These are phyloP conservation scores for Teleogryllus occipitalis DNA, from an alignment of 1,140 invertebrate genomes.

Conservation along the genomic window DNA sequence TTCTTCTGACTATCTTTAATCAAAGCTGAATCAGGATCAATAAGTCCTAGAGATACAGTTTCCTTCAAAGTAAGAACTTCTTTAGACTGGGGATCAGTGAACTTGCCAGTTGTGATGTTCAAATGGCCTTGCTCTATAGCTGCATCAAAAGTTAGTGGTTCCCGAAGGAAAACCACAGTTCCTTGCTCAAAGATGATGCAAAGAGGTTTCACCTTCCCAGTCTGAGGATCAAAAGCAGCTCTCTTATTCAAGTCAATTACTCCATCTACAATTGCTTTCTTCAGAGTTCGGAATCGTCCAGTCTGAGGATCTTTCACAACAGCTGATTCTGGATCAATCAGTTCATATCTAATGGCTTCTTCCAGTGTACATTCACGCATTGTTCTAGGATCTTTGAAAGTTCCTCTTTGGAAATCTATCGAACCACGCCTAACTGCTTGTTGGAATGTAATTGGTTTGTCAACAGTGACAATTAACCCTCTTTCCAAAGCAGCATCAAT, in stretches of 20 bases:
- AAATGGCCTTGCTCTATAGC: constrained; percentile 64
- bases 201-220: constrained; percentile 52
- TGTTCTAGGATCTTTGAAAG: constrained; percentile 40
- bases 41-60: constrained; percentile 67
- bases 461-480: constrained; percentile 60
- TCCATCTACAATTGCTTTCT: constrained; percentile 59
- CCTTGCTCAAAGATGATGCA: constrained; percentile 67
- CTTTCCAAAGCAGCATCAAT: constrained; percentile 66
- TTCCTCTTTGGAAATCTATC: constrained; percentile 37
- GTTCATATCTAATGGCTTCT: constrained; percentile 66
- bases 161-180: constrained; percentile 55
- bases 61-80: constrained; percentile 73
- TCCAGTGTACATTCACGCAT: constrained; percentile 61
- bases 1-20: constrained; percentile 79
- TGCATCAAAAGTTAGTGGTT: constrained; percentile 66
- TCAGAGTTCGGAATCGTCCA: constrained; percentile 61
- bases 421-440: constrained; percentile 43
- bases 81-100: constrained; percentile 62
- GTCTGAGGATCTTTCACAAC: constrained; percentile 69
- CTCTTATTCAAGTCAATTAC: constrained; percentile 57
- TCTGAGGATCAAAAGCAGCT: constrained; percentile 58
- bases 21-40: constrained; percentile 79
- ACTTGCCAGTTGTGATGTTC: constrained; percentile 61
- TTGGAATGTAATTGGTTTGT: constrained; percentile 58
- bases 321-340: constrained; percentile 66